These are phyloP conservation scores for Coelopa frigida DNA, from an alignment of 1,140 invertebrate species.

Conservation along the genomic window DNA sequence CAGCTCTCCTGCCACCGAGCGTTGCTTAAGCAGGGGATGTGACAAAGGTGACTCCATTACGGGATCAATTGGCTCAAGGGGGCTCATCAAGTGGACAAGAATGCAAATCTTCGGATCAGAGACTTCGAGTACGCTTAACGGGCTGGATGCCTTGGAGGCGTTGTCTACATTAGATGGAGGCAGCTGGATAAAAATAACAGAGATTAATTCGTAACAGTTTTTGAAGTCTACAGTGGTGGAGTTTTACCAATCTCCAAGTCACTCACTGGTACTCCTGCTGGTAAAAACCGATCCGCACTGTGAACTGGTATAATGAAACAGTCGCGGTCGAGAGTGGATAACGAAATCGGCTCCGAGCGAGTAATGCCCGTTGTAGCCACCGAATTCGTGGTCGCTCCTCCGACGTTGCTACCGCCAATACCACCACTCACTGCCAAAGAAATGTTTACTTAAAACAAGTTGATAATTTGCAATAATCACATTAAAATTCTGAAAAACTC, in stretches of 20 bases:
- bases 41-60: conserved; percentile 72
- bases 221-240: background rate
- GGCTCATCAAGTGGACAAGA: conserved; percentile 80
- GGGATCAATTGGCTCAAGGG: conserved; percentile 72
- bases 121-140: conserved; percentile 71
- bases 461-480: too few species aligned
- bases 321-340: conserved; percentile 72
- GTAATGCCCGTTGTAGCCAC: conserved; percentile 21
- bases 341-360: conserved; percentile 59
- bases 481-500: too few species aligned
- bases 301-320: conserved; percentile 86
- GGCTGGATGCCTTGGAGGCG: conserved; percentile 49
- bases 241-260: background rate
- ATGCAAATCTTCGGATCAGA: conserved; percentile 82
- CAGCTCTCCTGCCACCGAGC: conserved; percentile 67
- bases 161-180: conserved; percentile 48
- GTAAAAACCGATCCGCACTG: conserved; percentile 74
- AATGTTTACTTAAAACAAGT: too few species aligned
- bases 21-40: conserved; percentile 65
- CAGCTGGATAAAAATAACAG: conserved; percentile 23
- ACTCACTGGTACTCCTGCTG: conserved; percentile 74
- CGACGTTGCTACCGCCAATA: conserved; percentile 27
- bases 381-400: conserved; percentile 6
- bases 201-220: background rate
- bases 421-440: conserved; percentile 39